phyloP scores from a whole-genome alignment of 2,113 vertebrate genomes.

The Pelmatolapia mariae region DNA sequence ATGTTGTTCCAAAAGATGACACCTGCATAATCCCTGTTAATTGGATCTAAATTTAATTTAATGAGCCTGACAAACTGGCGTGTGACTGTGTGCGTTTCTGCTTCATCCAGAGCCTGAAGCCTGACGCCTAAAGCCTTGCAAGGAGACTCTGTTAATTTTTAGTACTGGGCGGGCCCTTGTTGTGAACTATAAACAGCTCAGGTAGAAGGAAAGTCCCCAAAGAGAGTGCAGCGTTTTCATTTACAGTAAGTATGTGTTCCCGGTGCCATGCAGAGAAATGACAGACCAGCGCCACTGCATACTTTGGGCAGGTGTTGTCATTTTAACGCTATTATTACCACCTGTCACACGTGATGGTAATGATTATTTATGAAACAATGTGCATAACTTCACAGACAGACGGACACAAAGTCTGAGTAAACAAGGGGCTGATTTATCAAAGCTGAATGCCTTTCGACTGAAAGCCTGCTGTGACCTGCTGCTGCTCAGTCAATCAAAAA shows the following conservation, averaged over 20 bases:
- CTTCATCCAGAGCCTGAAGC: not conserved
- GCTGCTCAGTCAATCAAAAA: not conserved
- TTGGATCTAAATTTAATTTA: not conserved
- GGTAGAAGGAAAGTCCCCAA: not conserved
- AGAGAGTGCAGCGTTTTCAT: not conserved
- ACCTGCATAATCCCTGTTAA: not conserved
- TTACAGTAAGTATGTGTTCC: not conserved
- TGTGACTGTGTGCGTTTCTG: not conserved
- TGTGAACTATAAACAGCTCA: not conserved
- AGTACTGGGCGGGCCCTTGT: not conserved
- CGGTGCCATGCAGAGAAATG: not conserved
- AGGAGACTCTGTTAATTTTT: not conserved
- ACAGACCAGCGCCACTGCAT: not conserved
- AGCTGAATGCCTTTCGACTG: not conserved
- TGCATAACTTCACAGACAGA: not conserved
- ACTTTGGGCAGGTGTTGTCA: conserved; percentile 40
- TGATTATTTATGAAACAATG: not conserved
- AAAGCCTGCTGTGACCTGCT: not conserved
- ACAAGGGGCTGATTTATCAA: not conserved
- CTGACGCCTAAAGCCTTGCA: not conserved
- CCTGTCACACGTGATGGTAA: not conserved
- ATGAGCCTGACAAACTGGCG: not conserved
- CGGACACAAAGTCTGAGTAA: not conserved
- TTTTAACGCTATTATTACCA: not conserved
- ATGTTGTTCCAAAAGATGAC: not conserved